Evolutionary conservation across 2,888 invertebrate genomes (phyloP), one percentile per base, ranked within the genome.

Genomic region (Molorchus minor): DNA sequence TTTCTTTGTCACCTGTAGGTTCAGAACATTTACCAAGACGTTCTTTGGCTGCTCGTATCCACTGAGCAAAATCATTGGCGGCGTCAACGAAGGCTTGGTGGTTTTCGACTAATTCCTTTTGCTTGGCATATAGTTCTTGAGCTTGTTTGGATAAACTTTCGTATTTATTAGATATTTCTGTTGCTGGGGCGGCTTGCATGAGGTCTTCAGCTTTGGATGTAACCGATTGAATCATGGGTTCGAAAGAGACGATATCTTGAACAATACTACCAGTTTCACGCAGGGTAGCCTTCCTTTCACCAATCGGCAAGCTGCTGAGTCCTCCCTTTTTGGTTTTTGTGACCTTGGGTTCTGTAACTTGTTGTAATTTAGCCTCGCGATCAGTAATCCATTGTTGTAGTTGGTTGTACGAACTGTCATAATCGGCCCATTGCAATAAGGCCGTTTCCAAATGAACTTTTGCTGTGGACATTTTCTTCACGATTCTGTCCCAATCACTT

Each of bases 191-290:
- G 61, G 92, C 93, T 82, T 94, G 93, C 81, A 92, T 92, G 70
- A 96, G 84, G 81, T 94, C 94, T 71, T 93, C 94, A 64, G 96
- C 96, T 83, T 96, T 97, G 51, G 91, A 92, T 54, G 94, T 90
- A 35, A 96, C 94, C 38, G 96, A 96, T 79, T 96, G 95, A 72
- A 97, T 95, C 93, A 97, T 96, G 47, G 96, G 96, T 80, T 97
- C 96, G 81, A 96, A 95, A 51, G 96, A 94, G 68, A 95, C 94
- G 76, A 97, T 96, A 81, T 98, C 97, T 82, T 96, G 96, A 38
- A 96, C 94, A 76, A 96, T 93, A 79, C 93, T 94, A 82, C 94
- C 94, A 56, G 95, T 95, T 82, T 94, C 93, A 68, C 95, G 86
- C 41, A 96, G 85, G 73, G 91, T 93, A 3, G 94, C 94, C 81